Percentiles rank a stretch among this genome's conserved stretches.
Conservation (phyloP, 2,797 vertebrate genomes). For the Ptychobarbus kaznakovi region DNA sequence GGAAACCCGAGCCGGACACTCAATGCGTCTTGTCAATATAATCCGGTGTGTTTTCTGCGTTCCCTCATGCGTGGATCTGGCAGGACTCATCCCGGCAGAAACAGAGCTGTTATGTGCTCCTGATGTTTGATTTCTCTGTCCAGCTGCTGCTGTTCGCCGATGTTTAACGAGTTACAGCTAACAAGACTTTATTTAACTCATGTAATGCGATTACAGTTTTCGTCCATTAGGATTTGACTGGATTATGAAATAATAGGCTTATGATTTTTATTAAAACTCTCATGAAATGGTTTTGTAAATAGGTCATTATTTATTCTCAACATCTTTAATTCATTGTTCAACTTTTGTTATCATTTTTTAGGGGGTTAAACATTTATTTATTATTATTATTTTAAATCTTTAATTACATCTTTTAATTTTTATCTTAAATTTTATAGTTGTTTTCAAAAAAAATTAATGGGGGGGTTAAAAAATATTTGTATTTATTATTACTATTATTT, state of each 20-base stretch:
- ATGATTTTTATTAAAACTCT: background rate
- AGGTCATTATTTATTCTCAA: background rate
- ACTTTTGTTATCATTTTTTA: too few relatives aligned
- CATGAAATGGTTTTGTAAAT: background rate
- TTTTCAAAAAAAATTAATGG: too few relatives aligned
- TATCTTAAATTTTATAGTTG: too few relatives aligned
- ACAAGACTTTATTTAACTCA: background rate
- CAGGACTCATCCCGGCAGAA: slow-evolving; percentile 21
- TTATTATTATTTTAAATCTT: too few relatives aligned
- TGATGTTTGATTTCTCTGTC: background rate
- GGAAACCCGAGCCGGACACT: slow-evolving; percentile 33
- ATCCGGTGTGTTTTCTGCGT: slow-evolving; percentile 26
- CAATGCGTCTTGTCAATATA: slow-evolving; percentile 48
- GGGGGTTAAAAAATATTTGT: too few relatives aligned
- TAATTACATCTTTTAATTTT: too few relatives aligned
- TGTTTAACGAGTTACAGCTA: background rate
- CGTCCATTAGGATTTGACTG: background rate
- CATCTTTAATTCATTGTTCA: background rate
- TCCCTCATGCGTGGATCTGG: slow-evolving; percentile 52
- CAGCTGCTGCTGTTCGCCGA: slow-evolving; percentile 3
- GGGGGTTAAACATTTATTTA: too few relatives aligned
- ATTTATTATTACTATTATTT: too few relatives aligned
- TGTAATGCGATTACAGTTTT: background rate
- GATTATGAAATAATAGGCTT: background rate
- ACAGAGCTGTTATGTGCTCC: slow-evolving; percentile 34